Conservation (phyloP, 1,140 invertebrate species). For the Euborellia annulipes region DNA sequence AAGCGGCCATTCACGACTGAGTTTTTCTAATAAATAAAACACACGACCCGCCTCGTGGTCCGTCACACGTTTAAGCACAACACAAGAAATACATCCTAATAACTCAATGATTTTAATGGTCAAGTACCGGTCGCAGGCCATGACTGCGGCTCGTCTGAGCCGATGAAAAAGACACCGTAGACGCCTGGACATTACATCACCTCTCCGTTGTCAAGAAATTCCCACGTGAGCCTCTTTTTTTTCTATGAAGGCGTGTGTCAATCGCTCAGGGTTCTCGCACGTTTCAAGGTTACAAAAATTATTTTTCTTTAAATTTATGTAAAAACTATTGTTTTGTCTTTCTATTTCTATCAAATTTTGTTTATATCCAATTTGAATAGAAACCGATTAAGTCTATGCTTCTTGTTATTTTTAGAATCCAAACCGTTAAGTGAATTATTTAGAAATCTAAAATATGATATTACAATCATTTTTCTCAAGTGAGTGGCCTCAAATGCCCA, state of each 20-base stretch:
- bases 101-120: constrained; percentile 34
- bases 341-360: too few relatives aligned
- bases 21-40: constrained; percentile 46
- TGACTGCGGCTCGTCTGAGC: constrained; percentile 11
- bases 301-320: too few relatives aligned
- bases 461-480: too few relatives aligned
- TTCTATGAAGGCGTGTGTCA: not conserved
- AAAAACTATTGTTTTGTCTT: too few relatives aligned
- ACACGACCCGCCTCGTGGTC: constrained; percentile 50
- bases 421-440: too few relatives aligned
- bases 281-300: too few relatives aligned
- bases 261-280: too few relatives aligned
- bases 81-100: constrained; percentile 42
- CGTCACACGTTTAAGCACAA: constrained; percentile 48
- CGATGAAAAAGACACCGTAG: constrained; percentile 1
- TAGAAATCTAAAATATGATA: too few relatives aligned
- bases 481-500: too few relatives aligned
- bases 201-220: constrained; percentile 9
- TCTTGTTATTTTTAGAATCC: too few relatives aligned
- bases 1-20: constrained; percentile 56
- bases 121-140: constrained; percentile 31
- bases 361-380: too few relatives aligned
- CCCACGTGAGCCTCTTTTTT: constrained; percentile 3
- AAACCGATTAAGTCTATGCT: too few relatives aligned
- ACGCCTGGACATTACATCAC: not conserved